These are phyloP conservation scores for Herpailurus yagouaroundi DNA, from an alignment of 2,113 vertebrate species.

Conservation along the genomic window DNA sequence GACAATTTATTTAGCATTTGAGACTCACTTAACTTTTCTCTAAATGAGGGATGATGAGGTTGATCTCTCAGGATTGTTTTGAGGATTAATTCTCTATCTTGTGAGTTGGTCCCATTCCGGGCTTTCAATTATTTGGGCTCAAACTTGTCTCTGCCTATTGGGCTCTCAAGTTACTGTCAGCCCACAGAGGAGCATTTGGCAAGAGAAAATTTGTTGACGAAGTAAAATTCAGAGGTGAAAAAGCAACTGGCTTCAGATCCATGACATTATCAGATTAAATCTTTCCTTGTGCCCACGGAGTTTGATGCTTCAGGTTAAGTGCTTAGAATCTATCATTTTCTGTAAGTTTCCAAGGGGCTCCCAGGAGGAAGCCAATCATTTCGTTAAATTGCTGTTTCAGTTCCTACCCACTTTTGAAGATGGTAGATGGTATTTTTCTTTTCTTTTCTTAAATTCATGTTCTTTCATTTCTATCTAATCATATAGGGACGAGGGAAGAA, in stretches of 20 bases:
- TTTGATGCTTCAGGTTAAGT: not conserved
- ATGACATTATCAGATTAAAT: not conserved
- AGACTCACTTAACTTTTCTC: conserved; percentile 28
- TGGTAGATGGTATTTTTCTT: not conserved
- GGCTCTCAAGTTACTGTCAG: conserved; percentile 33
- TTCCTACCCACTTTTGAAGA: conserved; percentile 38
- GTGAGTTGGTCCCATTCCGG: not conserved
- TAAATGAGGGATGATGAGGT: not conserved
- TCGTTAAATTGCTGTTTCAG: conserved; percentile 37
- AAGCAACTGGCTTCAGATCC: conserved; percentile 40
- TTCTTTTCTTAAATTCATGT: not conserved
- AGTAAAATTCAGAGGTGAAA: conserved; percentile 59
- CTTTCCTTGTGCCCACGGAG: not conserved
- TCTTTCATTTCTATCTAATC: conserved; percentile 48
- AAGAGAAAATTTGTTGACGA: conserved; percentile 33
- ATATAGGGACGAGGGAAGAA: not conserved
- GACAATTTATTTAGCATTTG: not conserved
- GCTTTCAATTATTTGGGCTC: not conserved
- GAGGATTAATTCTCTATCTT: not conserved
- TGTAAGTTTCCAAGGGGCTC: not conserved
- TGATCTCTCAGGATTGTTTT: not conserved
- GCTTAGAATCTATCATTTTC: conserved; percentile 37
- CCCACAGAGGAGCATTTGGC: not conserved
- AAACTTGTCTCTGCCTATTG: not conserved
- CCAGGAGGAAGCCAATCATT: conserved; percentile 47